Percentiles rank a stretch among this genome's conserved stretches.
Conservation (phyloP, 2,888 invertebrate genomes). For the Cephus nigrinus region DNA sequence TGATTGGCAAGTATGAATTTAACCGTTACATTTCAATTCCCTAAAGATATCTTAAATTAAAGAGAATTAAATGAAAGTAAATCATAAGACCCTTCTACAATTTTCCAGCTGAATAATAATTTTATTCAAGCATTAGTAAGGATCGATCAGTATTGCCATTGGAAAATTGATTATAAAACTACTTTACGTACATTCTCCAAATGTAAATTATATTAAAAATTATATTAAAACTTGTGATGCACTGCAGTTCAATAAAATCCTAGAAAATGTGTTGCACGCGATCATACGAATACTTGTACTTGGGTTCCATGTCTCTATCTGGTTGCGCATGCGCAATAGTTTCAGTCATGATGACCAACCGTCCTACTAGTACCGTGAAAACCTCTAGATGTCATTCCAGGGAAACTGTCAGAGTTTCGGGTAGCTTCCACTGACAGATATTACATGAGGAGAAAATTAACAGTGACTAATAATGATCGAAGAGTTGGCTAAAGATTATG, state of each 20-base stretch:
- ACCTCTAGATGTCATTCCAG: neutral
- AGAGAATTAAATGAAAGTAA: too few relatives aligned
- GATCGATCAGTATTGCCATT: neutral
- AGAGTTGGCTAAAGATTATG: constrained; percentile 58
- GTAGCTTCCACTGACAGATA: neutral
- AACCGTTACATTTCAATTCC: too few relatives aligned
- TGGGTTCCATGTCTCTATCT: neutral
- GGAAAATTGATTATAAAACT: neutral
- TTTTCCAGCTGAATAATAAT: neutral
- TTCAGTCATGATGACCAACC: neutral
- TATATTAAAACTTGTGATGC: too few relatives aligned
- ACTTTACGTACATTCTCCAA: neutral
- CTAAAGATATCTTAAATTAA: too few relatives aligned
- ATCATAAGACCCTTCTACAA: neutral
- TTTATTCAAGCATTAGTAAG: neutral
- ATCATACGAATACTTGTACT: neutral
- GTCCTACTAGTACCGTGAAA: neutral
- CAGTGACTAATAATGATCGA: constrained; percentile 38
- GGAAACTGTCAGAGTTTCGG: neutral
- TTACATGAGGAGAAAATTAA: neutral
- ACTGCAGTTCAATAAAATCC: neutral
- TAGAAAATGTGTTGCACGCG: too few relatives aligned
- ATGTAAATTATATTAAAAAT: neutral
- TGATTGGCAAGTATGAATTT: neutral
- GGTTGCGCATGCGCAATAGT: neutral